Percentiles rank a stretch among this genome's conserved stretches.
Evolutionary conservation across 2,888 invertebrate species (phyloP).

Genomic region (Pammene aurita): DNA sequence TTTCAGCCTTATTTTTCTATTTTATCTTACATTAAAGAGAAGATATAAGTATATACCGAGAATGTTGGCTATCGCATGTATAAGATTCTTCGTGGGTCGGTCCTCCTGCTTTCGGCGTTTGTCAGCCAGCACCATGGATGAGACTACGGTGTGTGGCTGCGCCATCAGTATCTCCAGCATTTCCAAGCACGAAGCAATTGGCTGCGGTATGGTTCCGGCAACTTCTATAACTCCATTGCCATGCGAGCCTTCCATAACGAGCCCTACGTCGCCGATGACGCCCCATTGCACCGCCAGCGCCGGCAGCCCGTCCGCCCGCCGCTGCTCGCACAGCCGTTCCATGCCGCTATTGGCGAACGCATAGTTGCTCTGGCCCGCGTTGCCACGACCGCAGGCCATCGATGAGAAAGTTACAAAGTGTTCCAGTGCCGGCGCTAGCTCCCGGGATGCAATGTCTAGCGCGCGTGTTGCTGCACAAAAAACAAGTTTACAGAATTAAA

Average conservation of each 20-base stretch:
- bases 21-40: not conserved
- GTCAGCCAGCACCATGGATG: constrained; percentile 94
- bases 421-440: not conserved
- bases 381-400: not conserved
- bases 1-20: not conserved
- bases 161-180: constrained; percentile 95
- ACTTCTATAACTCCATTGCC: constrained; percentile 82
- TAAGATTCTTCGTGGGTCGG: constrained; percentile 83
- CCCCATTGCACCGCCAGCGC: not conserved
- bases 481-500: no score
- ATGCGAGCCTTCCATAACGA: no score
- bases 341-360: not conserved
- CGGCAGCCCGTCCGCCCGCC: not conserved
- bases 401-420: not conserved
- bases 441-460: not conserved
- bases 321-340: not conserved
- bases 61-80: constrained; percentile 93
- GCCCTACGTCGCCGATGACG: not conserved
- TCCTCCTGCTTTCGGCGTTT: constrained; percentile 86
- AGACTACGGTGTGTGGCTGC: constrained; percentile 91
- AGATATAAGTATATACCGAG: constrained; percentile 84
- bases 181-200: constrained; percentile 95
- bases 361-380: not conserved
- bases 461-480: not conserved
- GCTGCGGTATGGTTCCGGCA: constrained; percentile 96